These are phyloP conservation scores for Gallinago stenura DNA, from an alignment of 2,797 vertebrate genomes.

Conservation along the genomic window DNA sequence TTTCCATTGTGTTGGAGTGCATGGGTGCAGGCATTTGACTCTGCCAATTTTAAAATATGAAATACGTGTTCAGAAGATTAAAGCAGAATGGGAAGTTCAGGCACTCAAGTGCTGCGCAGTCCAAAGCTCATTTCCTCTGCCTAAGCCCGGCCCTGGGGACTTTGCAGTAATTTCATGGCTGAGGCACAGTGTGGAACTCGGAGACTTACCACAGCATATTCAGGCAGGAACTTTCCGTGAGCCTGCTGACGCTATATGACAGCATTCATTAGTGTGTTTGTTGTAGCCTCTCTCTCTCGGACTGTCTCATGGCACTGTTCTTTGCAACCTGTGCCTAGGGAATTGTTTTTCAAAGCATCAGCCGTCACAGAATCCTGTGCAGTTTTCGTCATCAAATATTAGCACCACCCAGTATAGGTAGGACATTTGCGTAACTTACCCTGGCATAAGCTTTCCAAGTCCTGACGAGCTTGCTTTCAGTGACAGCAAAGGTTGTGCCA, in stretches of 20 bases:
- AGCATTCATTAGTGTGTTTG: rapidly evolving
- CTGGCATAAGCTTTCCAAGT: background rate
- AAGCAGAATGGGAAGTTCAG: background rate
- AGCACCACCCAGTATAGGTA: rapidly evolving
- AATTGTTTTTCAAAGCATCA: background rate
- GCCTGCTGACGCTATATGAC: rapidly evolving
- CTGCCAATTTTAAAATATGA: background rate
- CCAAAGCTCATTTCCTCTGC: background rate
- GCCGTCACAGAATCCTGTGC: background rate
- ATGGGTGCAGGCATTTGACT: background rate
- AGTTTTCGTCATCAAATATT: background rate
- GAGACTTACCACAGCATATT: rapidly evolving
- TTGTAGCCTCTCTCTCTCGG: rapidly evolving
- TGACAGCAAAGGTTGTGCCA: background rate
- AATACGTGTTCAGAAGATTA: background rate
- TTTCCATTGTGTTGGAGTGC: background rate
- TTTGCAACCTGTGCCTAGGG: background rate
- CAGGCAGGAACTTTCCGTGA: background rate
- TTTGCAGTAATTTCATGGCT: background rate
- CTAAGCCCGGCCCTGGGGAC: background rate
- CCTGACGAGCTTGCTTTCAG: background rate
- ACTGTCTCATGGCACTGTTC: rapidly evolving
- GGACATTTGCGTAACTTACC: background rate
- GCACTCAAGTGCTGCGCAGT: background rate
- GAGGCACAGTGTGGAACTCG: background rate